Conservation (phyloP, 1,140 invertebrate species). For the Temnothorax longispinosus region DNA sequence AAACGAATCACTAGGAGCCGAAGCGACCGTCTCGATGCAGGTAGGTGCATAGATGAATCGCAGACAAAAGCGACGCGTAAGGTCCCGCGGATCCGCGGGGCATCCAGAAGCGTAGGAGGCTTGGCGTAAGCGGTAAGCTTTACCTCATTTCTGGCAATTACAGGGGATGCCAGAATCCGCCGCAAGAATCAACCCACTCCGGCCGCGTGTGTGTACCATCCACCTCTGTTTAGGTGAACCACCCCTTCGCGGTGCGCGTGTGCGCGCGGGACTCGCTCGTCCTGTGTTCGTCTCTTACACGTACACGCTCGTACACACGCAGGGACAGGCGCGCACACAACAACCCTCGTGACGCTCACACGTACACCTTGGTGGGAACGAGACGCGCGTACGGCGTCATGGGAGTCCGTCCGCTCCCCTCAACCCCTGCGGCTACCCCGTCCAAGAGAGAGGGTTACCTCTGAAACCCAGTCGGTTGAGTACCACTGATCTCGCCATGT, state of each 20-base stretch:
- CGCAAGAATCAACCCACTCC: slow-evolving; percentile 84
- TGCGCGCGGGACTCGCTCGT: slow-evolving; percentile 32
- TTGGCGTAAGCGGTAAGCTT: slow-evolving; percentile 82
- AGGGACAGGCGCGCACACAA: neutral
- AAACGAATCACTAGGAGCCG: neutral
- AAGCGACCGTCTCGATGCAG: neutral
- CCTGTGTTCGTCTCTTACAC: slow-evolving; percentile 41
- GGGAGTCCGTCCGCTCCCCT: slow-evolving; percentile 68
- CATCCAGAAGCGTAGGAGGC: slow-evolving; percentile 74
- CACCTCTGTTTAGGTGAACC: slow-evolving; percentile 59
- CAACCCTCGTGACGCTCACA: slow-evolving; percentile 9
- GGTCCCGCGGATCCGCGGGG: slow-evolving; percentile 50
- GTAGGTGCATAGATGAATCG: neutral
- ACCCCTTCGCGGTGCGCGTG: slow-evolving; percentile 57
- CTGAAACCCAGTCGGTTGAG: slow-evolving; percentile 71
- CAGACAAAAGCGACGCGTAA: slow-evolving; percentile 57
- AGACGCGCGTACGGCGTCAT: slow-evolving; percentile 69
- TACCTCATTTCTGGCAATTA: slow-evolving; percentile 85
- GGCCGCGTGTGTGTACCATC: slow-evolving; percentile 64
- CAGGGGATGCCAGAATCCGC: slow-evolving; percentile 83
- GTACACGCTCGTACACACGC: neutral
- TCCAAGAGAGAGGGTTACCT: slow-evolving; percentile 59
- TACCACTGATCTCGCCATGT: slow-evolving; percentile 83
- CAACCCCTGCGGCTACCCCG: slow-evolving; percentile 69
- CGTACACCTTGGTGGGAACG: slow-evolving; percentile 29